Base-by-base conservation (phyloP, 2,888 invertebrate species). In the Spialia ferax region DNA sequence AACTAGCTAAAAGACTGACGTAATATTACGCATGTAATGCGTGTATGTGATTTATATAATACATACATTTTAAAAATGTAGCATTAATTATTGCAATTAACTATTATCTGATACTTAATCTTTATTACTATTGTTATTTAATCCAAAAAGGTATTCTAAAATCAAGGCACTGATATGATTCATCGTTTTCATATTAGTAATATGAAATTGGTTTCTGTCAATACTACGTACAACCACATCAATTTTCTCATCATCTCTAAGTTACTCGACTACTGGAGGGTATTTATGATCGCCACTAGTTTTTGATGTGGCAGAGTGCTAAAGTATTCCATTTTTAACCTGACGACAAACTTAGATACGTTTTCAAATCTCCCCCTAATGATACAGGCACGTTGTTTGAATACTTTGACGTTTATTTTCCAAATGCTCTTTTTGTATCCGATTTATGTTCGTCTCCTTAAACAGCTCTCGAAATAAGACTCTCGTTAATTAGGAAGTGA, bases 341-440 rank as follows among this genome's bases (percentile, higher is more conserved):
- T 78, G 87, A 88, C 82, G 89, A 89, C 89, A 89, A 86, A 88
- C 82, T 82, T 80, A 75, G 76, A 71, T 64, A 68, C 64, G 22
- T 59, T 52, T 65, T 52, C n/a, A 59, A 65, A 59, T 59, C 35
- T 71, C 63, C 69, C 69, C 71, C 68, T 68, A 67, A 69, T 69
- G 63, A 63, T 60, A 56, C 66, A 65, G 52, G 54, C 67, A 52
- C 60, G 32, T 63, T 69, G 68, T 70, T 72, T 63, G 71, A 63
- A 65, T 65, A 42, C 52, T 65, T 65, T 65, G 65, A 59, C 65
- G 59, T 65, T 65, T 59, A 65, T 42, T 65, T 57, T 59, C 52
- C 52, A 52, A 52, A 59, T 52, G 57, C 20, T 59, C 65, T 52
- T 65, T 65, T 65, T 65, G 20, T 18, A 11, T 38, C n/a, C 59